Conservation (phyloP, 1,140 invertebrate genomes). For the Diplogasteroides magnus region DNA sequence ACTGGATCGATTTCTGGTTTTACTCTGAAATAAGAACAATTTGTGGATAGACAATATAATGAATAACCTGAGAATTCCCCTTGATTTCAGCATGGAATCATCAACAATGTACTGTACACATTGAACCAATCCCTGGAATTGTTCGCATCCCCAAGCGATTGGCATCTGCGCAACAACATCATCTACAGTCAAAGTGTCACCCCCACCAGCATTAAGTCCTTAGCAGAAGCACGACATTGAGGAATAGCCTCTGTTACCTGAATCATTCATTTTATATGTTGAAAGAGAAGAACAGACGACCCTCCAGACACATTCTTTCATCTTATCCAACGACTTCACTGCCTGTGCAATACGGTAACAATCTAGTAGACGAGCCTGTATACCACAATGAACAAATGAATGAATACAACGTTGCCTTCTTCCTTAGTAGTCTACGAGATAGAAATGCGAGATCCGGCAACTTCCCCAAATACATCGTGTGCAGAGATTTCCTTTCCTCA, state of each 20-base stretch:
- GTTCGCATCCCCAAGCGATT: background rate
- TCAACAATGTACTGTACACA: background rate
- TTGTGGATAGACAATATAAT: background rate
- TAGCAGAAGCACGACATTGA: background rate
- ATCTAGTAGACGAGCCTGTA: background rate
- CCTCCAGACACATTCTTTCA: background rate
- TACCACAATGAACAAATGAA: background rate
- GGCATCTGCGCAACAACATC: no score
- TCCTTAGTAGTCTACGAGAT: background rate
- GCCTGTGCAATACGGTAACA: background rate
- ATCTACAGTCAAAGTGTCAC: no score
- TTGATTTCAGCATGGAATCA: background rate
- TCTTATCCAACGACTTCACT: background rate
- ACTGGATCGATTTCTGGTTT: background rate
- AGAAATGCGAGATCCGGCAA: background rate
- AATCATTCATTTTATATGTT: no score
- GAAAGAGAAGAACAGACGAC: no score
- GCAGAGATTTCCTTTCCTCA: no score
- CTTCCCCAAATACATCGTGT: no score
- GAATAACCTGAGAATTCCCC: background rate
- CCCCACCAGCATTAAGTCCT: no score
- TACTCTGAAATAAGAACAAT: background rate
- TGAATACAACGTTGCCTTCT: background rate
- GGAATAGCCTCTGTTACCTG: background rate
- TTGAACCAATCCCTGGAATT: background rate